Base-by-base conservation (phyloP, 2,113 vertebrate genomes). In the Prunella himalayana region DNA sequence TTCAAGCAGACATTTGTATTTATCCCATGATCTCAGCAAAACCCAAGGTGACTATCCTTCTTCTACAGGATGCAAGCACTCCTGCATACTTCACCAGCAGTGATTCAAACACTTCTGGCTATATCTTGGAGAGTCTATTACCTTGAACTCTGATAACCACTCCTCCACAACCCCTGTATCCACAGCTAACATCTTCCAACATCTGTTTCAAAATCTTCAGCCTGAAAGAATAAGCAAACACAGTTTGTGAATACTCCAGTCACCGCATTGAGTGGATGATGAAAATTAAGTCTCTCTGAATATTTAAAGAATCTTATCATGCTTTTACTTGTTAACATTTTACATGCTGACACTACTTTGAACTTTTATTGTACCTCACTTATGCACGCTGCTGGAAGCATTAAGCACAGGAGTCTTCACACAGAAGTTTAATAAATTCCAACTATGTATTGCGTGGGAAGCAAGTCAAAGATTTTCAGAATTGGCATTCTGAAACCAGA, bases 91-190 rank as follows among this genome's bases (percentile, higher is more conserved):
- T 27, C 41, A 88, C 33, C 60, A 69, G 39, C 75, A 84, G 33
- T 2, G 5, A 61, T 14, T 66, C 45, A 92, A 79, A 76, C 31
- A 39, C 33, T 19, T n/a, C 16, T 25, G 30, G 44, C n/a, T 81
- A 64, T 63, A 37, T 16, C 78, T 45, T 25, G 17, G 31, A 86
- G 66, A 59, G 5, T 22, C 10, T 44, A 83, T 96, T 97, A 99
- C 99, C 99, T 99, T 99, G 98, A 98, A 99, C 91, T 99, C 99
- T 86, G 99, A 99, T 88, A 99, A 98, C 99, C 99, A 99, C 89
- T 99, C 99, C 97, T 99, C 99, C 98, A 99, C 99, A 97, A 99
- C 94, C 92, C 99, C 99, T 98, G 99, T 99, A 96, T 99, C 99
- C 98, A 99, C 99, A 95, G 98, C 98, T 98, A 99, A 98, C 99